Evolutionary conservation across 2,888 invertebrate species (phyloP), one percentile per base, ranked within the genome.

Genomic region (Autographa gamma): DNA sequence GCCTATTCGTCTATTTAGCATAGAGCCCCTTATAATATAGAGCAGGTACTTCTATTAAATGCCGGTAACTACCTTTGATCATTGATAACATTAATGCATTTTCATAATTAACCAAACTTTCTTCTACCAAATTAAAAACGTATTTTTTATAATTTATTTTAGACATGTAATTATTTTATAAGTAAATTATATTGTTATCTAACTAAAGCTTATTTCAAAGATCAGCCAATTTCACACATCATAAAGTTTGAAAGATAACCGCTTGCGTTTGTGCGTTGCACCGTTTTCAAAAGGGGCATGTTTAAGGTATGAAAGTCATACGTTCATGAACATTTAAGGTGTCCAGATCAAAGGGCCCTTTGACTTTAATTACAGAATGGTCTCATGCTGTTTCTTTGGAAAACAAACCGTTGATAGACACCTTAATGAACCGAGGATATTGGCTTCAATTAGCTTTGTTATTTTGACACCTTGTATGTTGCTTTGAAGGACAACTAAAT

Each of bases 291-390:
- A 73, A 81, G 80, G 75, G 75, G 80, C 86, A 88, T 87, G 86
- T 86, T 86, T 84, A 86, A 87, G 85, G 88, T 89, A 89, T 87
- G 86, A 87, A 80, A 81, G 83, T 89, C 89, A 89, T 88, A 90
- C 88, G 86, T 89, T 89, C 85, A 86, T 84, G 87, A 88, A 86
- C 89, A 87, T 90, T 87, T 85, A 88, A 91, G 89, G 88, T 90
- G 86, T 85, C 81, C 82, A 86, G 91, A 93, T 94, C 93, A 94
- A 94, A 93, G 92, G 85, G 80, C 74, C 72, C 78, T 81, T 81
- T 85, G 89, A 86, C 86, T 80, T 89, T 91, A 90, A 92, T 91
- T 85, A 85, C 86, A 82, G 79, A 83, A 85, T 86, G 81, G 87
- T 88, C 84, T 83, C 79, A 81, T 76, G 71, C 73, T 75, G 79